Evolutionary conservation across 2,113 vertebrate genomes (phyloP).

Genomic region (Oryzias curvinotus): DNA sequence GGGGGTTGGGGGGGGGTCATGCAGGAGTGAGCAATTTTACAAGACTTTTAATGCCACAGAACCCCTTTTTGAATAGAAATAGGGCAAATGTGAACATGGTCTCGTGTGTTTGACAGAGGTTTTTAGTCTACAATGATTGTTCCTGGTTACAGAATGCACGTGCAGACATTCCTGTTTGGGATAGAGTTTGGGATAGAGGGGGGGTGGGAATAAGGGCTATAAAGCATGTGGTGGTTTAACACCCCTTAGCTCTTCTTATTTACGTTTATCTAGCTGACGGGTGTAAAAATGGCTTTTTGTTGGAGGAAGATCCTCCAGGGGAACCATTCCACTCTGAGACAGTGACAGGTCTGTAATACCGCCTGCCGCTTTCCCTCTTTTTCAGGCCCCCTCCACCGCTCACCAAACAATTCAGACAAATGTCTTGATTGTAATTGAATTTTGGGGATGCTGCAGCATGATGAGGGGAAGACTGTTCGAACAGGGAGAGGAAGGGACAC

Average conservation of each 20-base stretch:
- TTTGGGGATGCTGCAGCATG: conserved; percentile 68
- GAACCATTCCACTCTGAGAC: conserved; percentile 50
- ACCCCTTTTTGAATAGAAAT: conserved; percentile 11
- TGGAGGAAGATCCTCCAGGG: conserved; percentile 55
- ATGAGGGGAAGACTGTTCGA: conserved; percentile 40
- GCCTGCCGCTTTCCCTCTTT: conserved; percentile 33
- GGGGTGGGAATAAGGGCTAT: conserved; percentile 26
- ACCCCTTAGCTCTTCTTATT: conserved; percentile 53
- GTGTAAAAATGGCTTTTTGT: conserved; percentile 70
- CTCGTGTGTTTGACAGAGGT: neutral
- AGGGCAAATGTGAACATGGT: neutral
- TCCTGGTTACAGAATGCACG: neutral
- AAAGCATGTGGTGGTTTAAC: conserved; percentile 38
- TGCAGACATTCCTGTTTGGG: neutral
- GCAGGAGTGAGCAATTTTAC: neutral
- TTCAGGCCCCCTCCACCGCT: conserved; percentile 19
- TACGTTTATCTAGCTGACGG: conserved; percentile 62
- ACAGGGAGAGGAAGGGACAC: conserved; percentile 34
- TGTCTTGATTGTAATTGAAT: conserved; percentile 81
- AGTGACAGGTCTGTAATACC: conserved; percentile 63
- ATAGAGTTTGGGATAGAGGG: neutral
- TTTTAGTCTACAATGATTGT: neutral
- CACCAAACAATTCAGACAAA: conserved; percentile 62
- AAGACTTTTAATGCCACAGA: conserved; percentile 3
- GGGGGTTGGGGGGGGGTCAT: neutral